Conservation (phyloP, 2,113 vertebrate species). For the Protomyctophum bolini region DNA sequence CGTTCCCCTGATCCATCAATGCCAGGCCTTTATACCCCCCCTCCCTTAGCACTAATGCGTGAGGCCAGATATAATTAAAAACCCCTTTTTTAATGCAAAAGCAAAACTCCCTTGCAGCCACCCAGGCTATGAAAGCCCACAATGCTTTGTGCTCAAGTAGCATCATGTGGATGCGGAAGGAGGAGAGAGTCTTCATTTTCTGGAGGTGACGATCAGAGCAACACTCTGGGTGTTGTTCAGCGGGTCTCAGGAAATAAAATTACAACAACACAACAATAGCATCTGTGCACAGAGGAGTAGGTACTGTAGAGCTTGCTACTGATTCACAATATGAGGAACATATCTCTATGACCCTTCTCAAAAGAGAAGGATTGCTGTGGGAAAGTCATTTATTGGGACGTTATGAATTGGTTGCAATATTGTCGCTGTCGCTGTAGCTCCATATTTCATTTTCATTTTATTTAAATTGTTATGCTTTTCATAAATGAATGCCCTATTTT, state of each 20-base stretch:
- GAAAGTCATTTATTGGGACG: constrained; percentile 4
- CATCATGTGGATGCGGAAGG: constrained; percentile 25
- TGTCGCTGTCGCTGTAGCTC: too few species aligned
- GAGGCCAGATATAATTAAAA: constrained; percentile 52
- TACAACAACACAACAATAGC: neutral
- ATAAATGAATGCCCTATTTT: too few species aligned
- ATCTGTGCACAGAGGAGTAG: neutral
- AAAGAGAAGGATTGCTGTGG: neutral
- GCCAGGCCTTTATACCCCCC: constrained; percentile 48
- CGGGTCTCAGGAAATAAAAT: neutral
- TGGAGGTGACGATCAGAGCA: constrained; percentile 30
- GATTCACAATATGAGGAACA: too few species aligned
- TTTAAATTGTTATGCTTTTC: too few species aligned
- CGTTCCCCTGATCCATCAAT: constrained; percentile 63
- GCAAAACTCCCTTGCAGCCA: constrained; percentile 28
- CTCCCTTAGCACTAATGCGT: constrained; percentile 57
- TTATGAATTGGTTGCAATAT: neutral
- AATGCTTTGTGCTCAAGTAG: constrained; percentile 27
- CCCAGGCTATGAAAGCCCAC: constrained; percentile 2
- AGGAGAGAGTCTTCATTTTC: constrained; percentile 17
- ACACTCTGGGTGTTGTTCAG: neutral
- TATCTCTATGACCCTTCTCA: too few species aligned
- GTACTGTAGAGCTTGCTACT: too few species aligned
- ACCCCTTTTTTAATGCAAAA: constrained; percentile 28
- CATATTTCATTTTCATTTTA: too few species aligned